phyloP scores from a whole-genome alignment of 2,797 vertebrate species.

The Hippopotamyrus pictus region DNA sequence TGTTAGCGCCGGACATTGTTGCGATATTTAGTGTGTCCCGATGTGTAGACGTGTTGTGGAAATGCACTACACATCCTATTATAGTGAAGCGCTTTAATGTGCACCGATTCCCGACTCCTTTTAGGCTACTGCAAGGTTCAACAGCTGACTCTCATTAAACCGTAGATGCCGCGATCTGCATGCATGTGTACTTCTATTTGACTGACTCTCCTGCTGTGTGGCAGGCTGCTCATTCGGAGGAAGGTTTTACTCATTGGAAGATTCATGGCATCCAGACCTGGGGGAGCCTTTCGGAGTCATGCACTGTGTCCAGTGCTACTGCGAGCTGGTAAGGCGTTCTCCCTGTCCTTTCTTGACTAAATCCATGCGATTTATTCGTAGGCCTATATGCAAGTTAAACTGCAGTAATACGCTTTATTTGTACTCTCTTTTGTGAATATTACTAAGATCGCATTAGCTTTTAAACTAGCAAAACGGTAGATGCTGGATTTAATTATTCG shows the following conservation, averaged over 20 bases:
- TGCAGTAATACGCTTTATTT: not conserved
- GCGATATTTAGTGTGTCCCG: not conserved
- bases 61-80: conserved; percentile 1
- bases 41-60: not conserved
- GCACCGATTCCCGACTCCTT: not conserved
- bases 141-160: not conserved
- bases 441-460: not conserved
- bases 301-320: conserved; percentile 87
- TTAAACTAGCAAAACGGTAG: not conserved
- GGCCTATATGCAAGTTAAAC: not conserved
- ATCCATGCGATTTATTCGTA: not conserved
- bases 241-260: conserved; percentile 77
- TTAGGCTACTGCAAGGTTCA: not conserved
- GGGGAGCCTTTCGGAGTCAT: conserved; percentile 93
- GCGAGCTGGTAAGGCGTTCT: conserved; percentile 72
- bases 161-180: not conserved
- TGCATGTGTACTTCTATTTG: not conserved
- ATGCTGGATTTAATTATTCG: not conserved
- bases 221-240: conserved; percentile 88
- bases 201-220: conserved; percentile 21
- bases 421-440: not conserved
- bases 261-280: conserved; percentile 91
- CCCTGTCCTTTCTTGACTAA: not conserved
- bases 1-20: conserved; percentile 12
- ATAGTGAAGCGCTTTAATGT: not conserved